phyloP scores from a whole-genome alignment of 1,140 invertebrate species.

The Ridgeia piscesae region DNA sequence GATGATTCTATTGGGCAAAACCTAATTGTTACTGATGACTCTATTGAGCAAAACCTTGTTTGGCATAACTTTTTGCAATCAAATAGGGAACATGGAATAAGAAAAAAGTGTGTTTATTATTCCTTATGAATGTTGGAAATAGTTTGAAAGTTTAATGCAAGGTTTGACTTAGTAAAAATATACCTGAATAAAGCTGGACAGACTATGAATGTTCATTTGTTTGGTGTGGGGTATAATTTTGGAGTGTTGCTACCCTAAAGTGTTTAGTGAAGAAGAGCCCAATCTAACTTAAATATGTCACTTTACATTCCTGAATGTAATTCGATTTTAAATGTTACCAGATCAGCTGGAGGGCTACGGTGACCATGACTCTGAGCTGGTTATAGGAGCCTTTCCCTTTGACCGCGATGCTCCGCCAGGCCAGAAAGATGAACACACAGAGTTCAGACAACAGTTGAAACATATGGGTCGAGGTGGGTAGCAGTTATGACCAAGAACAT shows the following conservation, averaged over 20 bases:
- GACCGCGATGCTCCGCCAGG: slow-evolving; percentile 59
- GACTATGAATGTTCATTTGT: too few species aligned
- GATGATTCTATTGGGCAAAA: too few species aligned
- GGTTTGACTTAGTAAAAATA: too few species aligned
- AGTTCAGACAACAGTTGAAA: slow-evolving; percentile 78
- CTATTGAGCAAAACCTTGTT: too few species aligned
- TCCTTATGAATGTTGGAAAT: too few species aligned
- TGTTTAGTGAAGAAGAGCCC: background rate
- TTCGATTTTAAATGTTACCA: slow-evolving; percentile 53
- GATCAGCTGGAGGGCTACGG: slow-evolving; percentile 43
- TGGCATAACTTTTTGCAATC: too few species aligned
- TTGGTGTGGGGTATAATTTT: background rate
- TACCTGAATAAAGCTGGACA: too few species aligned
- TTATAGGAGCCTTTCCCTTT: slow-evolving; percentile 53
- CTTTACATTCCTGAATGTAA: background rate
- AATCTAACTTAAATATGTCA: background rate
- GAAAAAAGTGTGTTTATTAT: too few species aligned
- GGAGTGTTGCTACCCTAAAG: background rate
- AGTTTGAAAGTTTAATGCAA: too few species aligned
- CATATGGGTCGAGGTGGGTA: slow-evolving; percentile 81
- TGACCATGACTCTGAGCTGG: slow-evolving; percentile 44
- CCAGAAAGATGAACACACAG: slow-evolving; percentile 69
- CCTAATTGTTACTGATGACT: too few species aligned
- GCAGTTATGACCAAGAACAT: background rate
- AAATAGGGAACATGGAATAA: too few species aligned